These are phyloP conservation scores for Xiphorhynchus erythropygius DNA, from an alignment of 2,797 vertebrate genomes.

Conservation along the genomic window DNA sequence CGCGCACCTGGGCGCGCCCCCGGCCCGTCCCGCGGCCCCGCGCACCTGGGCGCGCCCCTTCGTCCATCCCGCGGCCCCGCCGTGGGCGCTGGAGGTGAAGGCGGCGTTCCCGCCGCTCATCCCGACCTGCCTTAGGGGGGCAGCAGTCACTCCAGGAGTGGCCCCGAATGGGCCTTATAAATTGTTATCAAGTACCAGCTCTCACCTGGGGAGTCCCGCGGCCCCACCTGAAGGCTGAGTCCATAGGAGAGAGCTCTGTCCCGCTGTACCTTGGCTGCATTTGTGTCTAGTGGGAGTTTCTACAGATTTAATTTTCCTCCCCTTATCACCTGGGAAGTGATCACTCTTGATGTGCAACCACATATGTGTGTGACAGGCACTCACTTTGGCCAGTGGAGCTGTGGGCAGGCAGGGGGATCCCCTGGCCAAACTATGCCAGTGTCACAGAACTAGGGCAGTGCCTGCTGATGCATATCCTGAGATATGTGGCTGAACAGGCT, in stretches of 20 bases:
- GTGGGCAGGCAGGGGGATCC: accelerated
- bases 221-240: neutral
- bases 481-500: neutral
- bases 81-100: accelerated
- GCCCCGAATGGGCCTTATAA: accelerated
- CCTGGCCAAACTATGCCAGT: accelerated
- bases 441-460: neutral
- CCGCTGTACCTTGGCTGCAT: neutral
- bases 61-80: neutral
- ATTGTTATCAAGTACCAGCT: accelerated
- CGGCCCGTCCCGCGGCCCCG: no score
- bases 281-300: neutral
- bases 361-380: accelerated
- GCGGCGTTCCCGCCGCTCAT: accelerated
- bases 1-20: neutral
- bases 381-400: accelerated
- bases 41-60: no score
- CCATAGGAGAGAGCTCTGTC: neutral
- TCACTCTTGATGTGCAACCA: accelerated
- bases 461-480: neutral
- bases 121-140: accelerated
- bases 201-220: neutral
- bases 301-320: neutral
- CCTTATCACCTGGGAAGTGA: neutral
- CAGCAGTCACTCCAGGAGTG: accelerated